Conservation (phyloP, 2,113 vertebrate species). For the Columba janthina region DNA sequence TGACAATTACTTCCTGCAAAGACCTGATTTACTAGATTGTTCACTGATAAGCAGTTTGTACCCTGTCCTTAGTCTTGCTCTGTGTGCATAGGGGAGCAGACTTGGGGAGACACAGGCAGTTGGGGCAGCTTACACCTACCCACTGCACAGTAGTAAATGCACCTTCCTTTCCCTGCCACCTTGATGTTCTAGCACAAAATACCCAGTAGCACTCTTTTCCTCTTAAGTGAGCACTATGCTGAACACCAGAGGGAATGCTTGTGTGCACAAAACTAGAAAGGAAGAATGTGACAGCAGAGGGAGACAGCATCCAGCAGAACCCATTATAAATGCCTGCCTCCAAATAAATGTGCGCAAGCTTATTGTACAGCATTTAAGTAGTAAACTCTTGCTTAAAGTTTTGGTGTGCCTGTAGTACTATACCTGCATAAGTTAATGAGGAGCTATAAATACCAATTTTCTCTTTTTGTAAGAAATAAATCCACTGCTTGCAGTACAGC, state of each 20-base stretch:
- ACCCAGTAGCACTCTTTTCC: background rate
- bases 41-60: background rate
- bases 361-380: background rate
- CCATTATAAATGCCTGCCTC: background rate
- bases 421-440: rapidly evolving
- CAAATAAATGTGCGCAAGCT: rapidly evolving
- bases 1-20: background rate
- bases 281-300: background rate
- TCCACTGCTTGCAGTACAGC: rapidly evolving
- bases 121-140: rapidly evolving
- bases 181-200: background rate
- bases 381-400: background rate
- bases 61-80: too few relatives aligned
- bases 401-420: background rate
- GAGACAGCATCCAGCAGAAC: background rate
- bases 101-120: background rate
- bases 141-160: rapidly evolving
- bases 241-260: background rate
- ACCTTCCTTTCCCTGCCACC: rapidly evolving
- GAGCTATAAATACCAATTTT: background rate
- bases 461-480: background rate
- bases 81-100: background rate
- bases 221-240: background rate
- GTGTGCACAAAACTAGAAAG: background rate
- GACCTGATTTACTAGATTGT: background rate